phyloP scores from a whole-genome alignment of 2,888 invertebrate genomes.

The Monochamus alternatus region DNA sequence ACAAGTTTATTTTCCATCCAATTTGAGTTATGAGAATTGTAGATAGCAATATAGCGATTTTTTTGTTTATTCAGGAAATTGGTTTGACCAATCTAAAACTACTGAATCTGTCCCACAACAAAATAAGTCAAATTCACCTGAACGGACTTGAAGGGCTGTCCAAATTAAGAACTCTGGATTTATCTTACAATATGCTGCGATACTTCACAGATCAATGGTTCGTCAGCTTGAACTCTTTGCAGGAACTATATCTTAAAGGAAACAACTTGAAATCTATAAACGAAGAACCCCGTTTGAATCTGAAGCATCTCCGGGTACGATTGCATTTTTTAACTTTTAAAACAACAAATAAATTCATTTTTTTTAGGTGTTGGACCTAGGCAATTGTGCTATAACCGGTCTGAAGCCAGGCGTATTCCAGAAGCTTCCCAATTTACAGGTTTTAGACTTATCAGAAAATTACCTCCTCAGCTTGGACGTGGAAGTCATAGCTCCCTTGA shows the following conservation, averaged over 20 bases:
- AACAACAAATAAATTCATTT: conserved; percentile 1
- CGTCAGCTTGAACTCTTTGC: conserved; percentile 73
- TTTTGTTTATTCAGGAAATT: conserved; percentile 69
- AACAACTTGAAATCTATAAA: conserved; percentile 74
- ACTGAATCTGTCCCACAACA: conserved; percentile 75
- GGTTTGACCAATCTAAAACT: conserved; percentile 72
- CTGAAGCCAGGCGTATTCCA: conserved; percentile 72
- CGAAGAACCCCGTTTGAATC: conserved; percentile 75
- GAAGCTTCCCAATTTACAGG: conserved; percentile 73
- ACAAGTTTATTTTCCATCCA: too few species aligned
- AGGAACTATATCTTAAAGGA: conserved; percentile 75
- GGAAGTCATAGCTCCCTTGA: conserved; percentile 71
- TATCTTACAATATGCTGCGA: conserved; percentile 77
- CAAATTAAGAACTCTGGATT: conserved; percentile 73
- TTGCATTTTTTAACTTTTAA: too few species aligned
- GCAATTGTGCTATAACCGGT: conserved; percentile 75
- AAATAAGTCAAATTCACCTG: conserved; percentile 76
- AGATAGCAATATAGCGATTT: background rate
- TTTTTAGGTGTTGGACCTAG: conserved; percentile 75
- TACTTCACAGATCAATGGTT: conserved; percentile 75
- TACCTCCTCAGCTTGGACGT: conserved; percentile 73
- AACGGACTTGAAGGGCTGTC: conserved; percentile 75
- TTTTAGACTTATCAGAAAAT: conserved; percentile 77
- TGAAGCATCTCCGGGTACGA: conserved; percentile 72
- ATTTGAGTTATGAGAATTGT: too few species aligned